Evolutionary conservation across 2,797 vertebrate species (phyloP), one percentile per base, ranked within the genome.

Genomic region (Siniperca undulata): DNA sequence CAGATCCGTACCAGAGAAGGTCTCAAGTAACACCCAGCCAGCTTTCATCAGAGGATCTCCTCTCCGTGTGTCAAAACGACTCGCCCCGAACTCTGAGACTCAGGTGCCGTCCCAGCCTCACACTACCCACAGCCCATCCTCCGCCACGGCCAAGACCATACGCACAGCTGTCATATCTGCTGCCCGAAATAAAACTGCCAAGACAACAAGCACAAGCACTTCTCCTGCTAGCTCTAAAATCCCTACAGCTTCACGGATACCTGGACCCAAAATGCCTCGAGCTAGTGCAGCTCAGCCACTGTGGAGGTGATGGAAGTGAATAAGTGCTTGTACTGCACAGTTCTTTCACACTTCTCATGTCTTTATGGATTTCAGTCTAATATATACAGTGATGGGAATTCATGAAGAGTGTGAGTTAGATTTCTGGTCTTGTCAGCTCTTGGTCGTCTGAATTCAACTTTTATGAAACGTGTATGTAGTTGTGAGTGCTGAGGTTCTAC

Each of bases 161-260:
- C 95, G 96, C 78, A 96, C 96, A 0, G 85, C 96, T 17, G 95
- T 96, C 64, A 94, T 95, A 83, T 92, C 93, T 0, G 95, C 94
- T 50, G 94, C 95, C 46, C 90, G 88, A 27, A 92, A 72, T 79
- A 97, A 96, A 92, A 88, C 87, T 0, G 82, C 91, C 75, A 96
- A 95, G 91, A 91, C 90, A 0, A 75, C 90, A 22, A 84, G 80
- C 75, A 24, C 86, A 3, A 80, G 78, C 53, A 7, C 77, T 50
- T 85, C 91, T 58, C 68, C 89, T 10, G n/a, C 71, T 27, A 79
- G 70, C 66, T 87, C 94, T 36, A 96, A 94, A 90, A 85, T 72
- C 46, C 81, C 93, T 6, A 58, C 88, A n/a, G 79, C 85, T 53
- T 90, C 94, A 61, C 89, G 94, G 50, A 93, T 92, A 73, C 90